phyloP scores from a whole-genome alignment of 1,140 invertebrate species.

The Cepaea nemoralis region DNA sequence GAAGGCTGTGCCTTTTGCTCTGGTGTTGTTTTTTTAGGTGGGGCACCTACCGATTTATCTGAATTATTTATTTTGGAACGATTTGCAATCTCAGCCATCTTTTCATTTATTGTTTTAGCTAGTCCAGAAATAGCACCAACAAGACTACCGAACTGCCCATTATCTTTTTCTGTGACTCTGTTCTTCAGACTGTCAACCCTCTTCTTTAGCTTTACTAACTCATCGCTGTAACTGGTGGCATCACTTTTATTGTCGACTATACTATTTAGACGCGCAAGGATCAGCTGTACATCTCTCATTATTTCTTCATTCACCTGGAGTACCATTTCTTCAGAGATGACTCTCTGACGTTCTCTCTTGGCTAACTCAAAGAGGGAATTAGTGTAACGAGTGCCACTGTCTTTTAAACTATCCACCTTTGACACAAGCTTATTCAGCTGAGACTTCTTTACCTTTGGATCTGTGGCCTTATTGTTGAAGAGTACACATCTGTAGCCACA shows the following conservation, averaged over 20 bases:
- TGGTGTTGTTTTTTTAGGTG: not conserved
- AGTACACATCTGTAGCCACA: slow-evolving; percentile 36
- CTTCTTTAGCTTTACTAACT: slow-evolving; percentile 13
- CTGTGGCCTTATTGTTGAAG: slow-evolving; percentile 35
- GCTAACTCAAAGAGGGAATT: slow-evolving; percentile 38
- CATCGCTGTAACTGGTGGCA: not conserved
- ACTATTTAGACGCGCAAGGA: slow-evolving; percentile 17
- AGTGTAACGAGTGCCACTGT: slow-evolving; percentile 36
- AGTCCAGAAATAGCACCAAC: slow-evolving; percentile 30
- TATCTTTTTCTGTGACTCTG: slow-evolving; percentile 19
- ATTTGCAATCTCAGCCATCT: slow-evolving; percentile 38
- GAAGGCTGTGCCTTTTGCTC: not conserved
- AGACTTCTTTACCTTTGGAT: slow-evolving; percentile 22
- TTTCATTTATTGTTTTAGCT: slow-evolving; percentile 25
- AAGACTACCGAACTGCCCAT: slow-evolving; percentile 9
- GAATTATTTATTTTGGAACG: slow-evolving; percentile 1
- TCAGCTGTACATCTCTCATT: slow-evolving; percentile 33
- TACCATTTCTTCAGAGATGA: slow-evolving; percentile 21
- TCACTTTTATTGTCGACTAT: slow-evolving; percentile 20
- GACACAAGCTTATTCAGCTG: slow-evolving; percentile 28
- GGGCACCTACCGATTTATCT: not conserved
- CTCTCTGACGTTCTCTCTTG: slow-evolving; percentile 1
- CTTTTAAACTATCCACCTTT: slow-evolving; percentile 33
- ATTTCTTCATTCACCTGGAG: slow-evolving; percentile 35
- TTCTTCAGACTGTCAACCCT: slow-evolving; percentile 30